Evolutionary conservation across 2,888 invertebrate species (phyloP), one percentile per base, ranked within the genome.

Genomic region (Xylota segnis): DNA sequence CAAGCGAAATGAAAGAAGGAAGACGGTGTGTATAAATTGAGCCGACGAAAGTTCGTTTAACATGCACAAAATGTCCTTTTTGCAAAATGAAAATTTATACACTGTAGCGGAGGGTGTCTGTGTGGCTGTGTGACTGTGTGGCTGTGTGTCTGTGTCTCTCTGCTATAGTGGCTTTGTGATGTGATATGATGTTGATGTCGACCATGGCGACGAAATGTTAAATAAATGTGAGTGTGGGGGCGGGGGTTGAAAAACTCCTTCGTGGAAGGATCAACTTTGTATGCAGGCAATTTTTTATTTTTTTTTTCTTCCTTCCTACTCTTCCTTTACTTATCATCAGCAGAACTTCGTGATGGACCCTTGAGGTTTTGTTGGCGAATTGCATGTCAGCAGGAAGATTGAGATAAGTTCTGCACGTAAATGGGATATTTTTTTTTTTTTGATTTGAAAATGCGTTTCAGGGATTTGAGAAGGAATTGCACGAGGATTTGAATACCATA

Each of bases 31-130:
- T 63, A 70, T 70, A 43, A 78, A 63, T 43, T 61, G 63, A 70
- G 63, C 78, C 54, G 78, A 54, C 61, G 47, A 63, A 63, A 63
- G 54, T 71, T 78, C 78, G 78, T 78, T 78, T 63, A 78, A 71
- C 70, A 78, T 78, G 78, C 70, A 78, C 63, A 63, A 63, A 78
- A 78, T 70, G 70, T 71, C 56, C 56, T 63, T 78, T 78, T 52
- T 23, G 34, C 27, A 63, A 63, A 63, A 71, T 34, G 61, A 63
- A 78, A 78, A 63, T 78, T 61, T 71, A 70, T 71, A 56, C 37
- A 63, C 61, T 61, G 12, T 34, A 32, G 18, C 47, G 0, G 45
- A 4, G 47, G 56, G 14, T 32, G 32, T 70, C 5, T 29, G 9
- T 56, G 12, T 45, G 5, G n/a, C n/a, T n/a, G n/a, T n/a, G n/a